Percentiles rank a stretch among this genome's conserved stretches.
phyloP scores from a whole-genome alignment of 2,797 vertebrate species.

The Bryconaethiops microstoma region DNA sequence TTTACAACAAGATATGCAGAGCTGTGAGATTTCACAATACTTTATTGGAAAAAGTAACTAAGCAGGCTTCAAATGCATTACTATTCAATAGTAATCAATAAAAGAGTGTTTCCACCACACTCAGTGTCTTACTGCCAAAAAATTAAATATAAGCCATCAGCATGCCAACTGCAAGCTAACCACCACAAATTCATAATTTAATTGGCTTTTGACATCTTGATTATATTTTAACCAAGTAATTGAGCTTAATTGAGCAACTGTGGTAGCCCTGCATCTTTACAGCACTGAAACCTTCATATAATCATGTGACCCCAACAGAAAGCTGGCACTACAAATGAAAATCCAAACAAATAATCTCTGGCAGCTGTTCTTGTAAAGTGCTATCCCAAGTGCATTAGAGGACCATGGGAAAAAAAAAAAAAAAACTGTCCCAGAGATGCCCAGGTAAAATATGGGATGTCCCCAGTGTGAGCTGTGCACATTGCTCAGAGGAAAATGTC shows the following conservation, averaged over 20 bases:
- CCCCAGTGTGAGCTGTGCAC: conserved; percentile 51
- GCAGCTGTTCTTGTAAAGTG: background rate
- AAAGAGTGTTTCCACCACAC: background rate
- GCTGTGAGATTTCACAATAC: too few species aligned
- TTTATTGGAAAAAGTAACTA: too few species aligned
- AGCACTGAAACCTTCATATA: background rate
- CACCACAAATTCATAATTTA: too few species aligned
- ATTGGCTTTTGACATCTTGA: background rate
- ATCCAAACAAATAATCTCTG: conserved; percentile 2
- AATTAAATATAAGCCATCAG: background rate
- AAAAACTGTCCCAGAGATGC: conserved; percentile 20
- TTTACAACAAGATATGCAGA: too few species aligned
- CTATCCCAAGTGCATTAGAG: background rate
- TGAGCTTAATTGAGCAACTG: background rate
- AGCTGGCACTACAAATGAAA: background rate
- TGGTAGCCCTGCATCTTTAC: background rate
- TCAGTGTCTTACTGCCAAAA: background rate
- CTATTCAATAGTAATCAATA: too few species aligned
- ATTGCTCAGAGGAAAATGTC: conserved; percentile 68
- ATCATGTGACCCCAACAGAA: background rate
- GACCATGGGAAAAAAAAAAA: conserved; percentile 26
- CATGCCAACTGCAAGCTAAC: background rate
- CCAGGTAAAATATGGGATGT: conserved; percentile 58
- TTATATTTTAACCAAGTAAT: background rate
- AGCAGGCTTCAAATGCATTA: too few species aligned